Base-by-base conservation (phyloP, 1,140 invertebrate genomes). In the Cydia fagiglandana region DNA sequence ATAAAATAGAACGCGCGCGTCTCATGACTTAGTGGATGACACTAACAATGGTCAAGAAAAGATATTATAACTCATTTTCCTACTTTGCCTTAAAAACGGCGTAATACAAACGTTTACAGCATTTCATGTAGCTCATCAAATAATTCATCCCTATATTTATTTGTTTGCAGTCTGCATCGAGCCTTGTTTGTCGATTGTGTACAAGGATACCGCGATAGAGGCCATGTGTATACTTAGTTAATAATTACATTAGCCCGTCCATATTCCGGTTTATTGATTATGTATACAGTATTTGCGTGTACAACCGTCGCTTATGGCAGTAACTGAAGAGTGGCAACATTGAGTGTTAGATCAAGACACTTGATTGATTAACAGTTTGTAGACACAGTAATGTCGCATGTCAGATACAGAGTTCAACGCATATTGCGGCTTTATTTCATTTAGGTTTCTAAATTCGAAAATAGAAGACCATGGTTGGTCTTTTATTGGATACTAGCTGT, bases 201-300 rank as follows among this genome's bases (percentile, higher is more conserved):
- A 89, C 87, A 91, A 90, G 89, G 86, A 88, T 90, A 84, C 87
- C 84, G 80, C 85, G 85, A 87, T 89, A 87, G 80, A 88, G 83
- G 80, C 80, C 83, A 79, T 38, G 64, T 92, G 86, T 91, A 81
- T 90, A 81, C 82, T 84, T 84, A 86, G 86, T 84, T 86, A 91
- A 92, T 88, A 91, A 91, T 91, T 90, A 89, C 88, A 90, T 88
- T 87, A 83, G 79, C 83, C 78, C 79, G 82, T 85, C 78, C 80
- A 84, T 86, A 86, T 84, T 83, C 81, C 64, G 73, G 78, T 77
- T 80, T 86, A 85, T 89, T 86, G 84, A 89, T 87, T 80, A 84
- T 82, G 76, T 77, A 76, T 80, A 38, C 50, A 64, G 77, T 80
- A 76, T 76, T 74, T 74, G 61, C 61, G 56, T 10, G 34, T 68